phyloP scores from a whole-genome alignment of 2,113 vertebrate genomes.

The Castor canadensis region DNA sequence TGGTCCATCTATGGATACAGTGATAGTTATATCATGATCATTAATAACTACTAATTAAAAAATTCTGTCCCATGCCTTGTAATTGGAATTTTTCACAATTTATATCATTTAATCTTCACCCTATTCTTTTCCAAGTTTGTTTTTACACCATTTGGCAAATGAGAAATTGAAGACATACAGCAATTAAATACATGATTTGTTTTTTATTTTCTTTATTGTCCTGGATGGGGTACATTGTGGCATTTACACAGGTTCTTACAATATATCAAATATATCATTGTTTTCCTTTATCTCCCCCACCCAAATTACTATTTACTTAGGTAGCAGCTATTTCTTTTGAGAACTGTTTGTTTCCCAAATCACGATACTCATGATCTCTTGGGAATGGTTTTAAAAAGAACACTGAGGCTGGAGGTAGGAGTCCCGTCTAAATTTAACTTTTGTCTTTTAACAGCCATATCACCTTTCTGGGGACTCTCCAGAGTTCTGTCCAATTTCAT shows the following conservation, averaged over 20 bases:
- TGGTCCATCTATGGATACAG: not conserved
- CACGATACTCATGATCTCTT: not conserved
- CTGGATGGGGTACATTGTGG: too few species aligned
- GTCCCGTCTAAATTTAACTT: not conserved
- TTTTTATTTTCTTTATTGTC: too few species aligned
- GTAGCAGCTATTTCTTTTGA: not conserved
- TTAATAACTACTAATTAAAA: not conserved
- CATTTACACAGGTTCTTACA: too few species aligned
- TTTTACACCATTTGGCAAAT: not conserved
- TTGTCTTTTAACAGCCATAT: not conserved
- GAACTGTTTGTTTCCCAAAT: not conserved
- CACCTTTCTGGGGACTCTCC: not conserved
- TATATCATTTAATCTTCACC: not conserved
- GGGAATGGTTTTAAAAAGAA: not conserved
- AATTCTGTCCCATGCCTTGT: not conserved
- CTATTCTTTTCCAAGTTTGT: not conserved
- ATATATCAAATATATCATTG: too few species aligned
- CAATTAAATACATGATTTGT: not conserved
- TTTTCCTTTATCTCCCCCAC: too few species aligned
- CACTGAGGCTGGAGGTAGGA: not conserved
- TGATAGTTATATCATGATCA: not conserved
- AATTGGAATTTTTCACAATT: not conserved
- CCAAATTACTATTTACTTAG: too few species aligned
- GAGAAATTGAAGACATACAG: not conserved
- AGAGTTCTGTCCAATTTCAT: not conserved